Evolutionary conservation across 2,797 vertebrate species (phyloP), one percentile per base, ranked within the genome.

Genomic region (Cirrhinus mrigala): DNA sequence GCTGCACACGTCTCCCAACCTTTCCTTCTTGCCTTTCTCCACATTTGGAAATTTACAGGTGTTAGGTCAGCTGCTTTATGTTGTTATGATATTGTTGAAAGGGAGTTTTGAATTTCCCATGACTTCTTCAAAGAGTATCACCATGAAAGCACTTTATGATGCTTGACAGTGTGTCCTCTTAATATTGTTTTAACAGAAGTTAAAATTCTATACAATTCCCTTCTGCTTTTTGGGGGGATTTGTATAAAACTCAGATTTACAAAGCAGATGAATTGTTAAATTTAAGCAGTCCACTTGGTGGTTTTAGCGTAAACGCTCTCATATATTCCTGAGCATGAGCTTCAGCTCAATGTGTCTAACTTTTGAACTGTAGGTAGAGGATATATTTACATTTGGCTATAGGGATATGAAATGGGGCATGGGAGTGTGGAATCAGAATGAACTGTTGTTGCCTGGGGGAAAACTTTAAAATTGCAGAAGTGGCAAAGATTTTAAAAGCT

Each of bases 71-170:
- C 77, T 70, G 46, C 81, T 71, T 83, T 62, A 66, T 66, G 56
- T 40, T 76, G 44, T 66, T 40, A 33, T 62, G 70, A 60, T 71
- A 75, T 75, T 75, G 44, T 50, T 52, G 58, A 75, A 64, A 75
- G 56, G 18, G 81, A 83, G 60, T 77, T 76, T 77, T 83, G 29
- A 66, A 44, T 83, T 76, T 76, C 73, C 82, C 58, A 75, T 62
- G 58, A 83, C 58, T 83, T 64, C 22, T 83, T 83, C 62, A 81
- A 81, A 81, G 64, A 24, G 48, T 18, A 56, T 69, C 64, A 37
- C 12, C 64, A 37, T 81, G 48, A 81, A 79, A 79, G 60, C 18
- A 1, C 18, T 66, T 60, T 77, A 77, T 44, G 75, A 60, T 33
- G 1, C 5, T 80, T 80, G 58, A 68, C 27, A 20, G 37, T 29